Evolutionary conservation across 2,797 vertebrate genomes (phyloP), one percentile per base, ranked within the genome.

Genomic region (Sebastes itinus): DNA sequence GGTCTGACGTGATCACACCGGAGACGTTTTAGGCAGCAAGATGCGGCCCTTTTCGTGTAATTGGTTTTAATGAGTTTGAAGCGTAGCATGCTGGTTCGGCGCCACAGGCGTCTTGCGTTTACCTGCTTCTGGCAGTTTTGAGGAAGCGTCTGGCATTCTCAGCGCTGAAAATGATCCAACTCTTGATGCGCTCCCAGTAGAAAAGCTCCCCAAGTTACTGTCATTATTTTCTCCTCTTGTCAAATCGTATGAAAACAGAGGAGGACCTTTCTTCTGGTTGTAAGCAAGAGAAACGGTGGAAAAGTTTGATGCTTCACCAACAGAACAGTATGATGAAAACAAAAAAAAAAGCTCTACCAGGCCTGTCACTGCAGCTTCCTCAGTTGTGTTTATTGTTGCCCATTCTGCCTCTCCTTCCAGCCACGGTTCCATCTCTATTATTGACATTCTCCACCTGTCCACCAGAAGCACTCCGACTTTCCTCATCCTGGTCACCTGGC

Each of bases 41-140:
- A 59, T 61, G 62, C 55, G 6, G 59, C 10, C 56, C 18, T 85
- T 75, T 71, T 62, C 23, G 2, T n/a, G 32, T 83, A 81, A 87
- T 84, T 65, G 64, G 70, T 79, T 81, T 73, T 77, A 79, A 86
- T 86, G 85, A 86, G 61, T 72, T 46, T 76, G 66, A 86, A 77
- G 67, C 30, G 27, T 5, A 55, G 64, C 42, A 16, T 42, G 52
- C 56, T 72, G 65, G 10, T 69, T 68, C 70, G 54, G 28, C 23
- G 23, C 81, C 55, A 73, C 75, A 82, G 82, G 83, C 78, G 23
- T 35, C 22, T 46, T 49, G 52, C 67, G 2, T 79, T 46, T 71
- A 75, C 69, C 42, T 74, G 58, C 84, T 74, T 38, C 71, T 82
- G 76, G 81, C 73, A 67, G 58, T 77, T 82, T 74, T 75, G 16